These are phyloP conservation scores for Anarhynchus alexandrinus DNA, from an alignment of 2,113 vertebrate species.

Conservation along the genomic window DNA sequence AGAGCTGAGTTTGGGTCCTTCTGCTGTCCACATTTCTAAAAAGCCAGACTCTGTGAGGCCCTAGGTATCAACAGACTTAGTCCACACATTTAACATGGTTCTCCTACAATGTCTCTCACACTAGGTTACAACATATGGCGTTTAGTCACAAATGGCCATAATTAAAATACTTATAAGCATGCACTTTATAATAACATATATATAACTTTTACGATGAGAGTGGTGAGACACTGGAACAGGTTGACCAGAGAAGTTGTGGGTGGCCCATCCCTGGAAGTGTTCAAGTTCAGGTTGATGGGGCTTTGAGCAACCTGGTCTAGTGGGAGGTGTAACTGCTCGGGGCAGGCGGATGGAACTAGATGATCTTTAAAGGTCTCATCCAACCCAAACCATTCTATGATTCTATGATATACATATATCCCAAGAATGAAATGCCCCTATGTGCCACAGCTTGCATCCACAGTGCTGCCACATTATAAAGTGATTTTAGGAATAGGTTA, in stretches of 20 bases:
- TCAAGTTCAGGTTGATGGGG: not conserved
- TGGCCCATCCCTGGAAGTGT: not conserved
- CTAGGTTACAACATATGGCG: not conserved
- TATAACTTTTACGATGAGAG: not conserved
- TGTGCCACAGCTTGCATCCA: not conserved
- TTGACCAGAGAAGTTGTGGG: not conserved
- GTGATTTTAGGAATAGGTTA: not conserved
- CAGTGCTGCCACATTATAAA: not conserved
- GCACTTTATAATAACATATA: not conserved
- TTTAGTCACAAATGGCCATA: not conserved
- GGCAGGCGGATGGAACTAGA: not conserved
- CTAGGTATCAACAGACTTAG: not conserved
- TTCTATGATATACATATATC: not conserved
- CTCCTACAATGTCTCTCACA: not conserved
- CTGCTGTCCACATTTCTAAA: not conserved
- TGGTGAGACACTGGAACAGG: not conserved
- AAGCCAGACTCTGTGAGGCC: not conserved
- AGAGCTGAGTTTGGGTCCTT: not conserved
- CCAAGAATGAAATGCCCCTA: not conserved
- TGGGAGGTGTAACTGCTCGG: not conserved
- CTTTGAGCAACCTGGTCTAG: not conserved
- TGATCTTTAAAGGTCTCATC: not conserved
- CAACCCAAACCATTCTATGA: not conserved
- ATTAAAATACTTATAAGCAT: not conserved
- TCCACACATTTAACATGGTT: not conserved